Evolutionary conservation across 2,113 vertebrate genomes (phyloP), one percentile per base, ranked within the genome.

Genomic region (Leuciscus idus): DNA sequence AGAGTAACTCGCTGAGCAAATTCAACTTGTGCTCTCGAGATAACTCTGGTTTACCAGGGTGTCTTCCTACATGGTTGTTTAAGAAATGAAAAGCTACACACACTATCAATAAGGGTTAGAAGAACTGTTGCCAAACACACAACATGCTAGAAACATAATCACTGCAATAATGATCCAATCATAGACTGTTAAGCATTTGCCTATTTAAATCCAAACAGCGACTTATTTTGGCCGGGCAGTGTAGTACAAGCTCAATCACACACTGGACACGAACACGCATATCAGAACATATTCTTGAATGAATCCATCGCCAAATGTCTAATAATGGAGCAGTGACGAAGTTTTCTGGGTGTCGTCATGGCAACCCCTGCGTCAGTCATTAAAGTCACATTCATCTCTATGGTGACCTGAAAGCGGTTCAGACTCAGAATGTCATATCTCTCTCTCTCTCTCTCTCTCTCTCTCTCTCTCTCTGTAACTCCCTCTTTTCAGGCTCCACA

Each of bases 401-500:
- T 26, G 33, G 55, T 26, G 36, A 79, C 55, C 33, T 9, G 77
- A 79, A 39, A 39, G 33, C 11, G 6, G 33, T 30, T 57, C 21
- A 17, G 21, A 26, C 36, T 46, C 23, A 19, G 39, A 50, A 23
- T 36, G 1, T 66, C 61, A 30, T 75, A 15, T 78, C 43, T 43
- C 8, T 43, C 43, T 43, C 43, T 43, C 43, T 9, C 43, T 43
- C 43, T 43, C 43, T 43, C 6, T 76, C 36, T 86, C 2, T 75
- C 30, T 75, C 23, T 78, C 9, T 75, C 36, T 86, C 2, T 74
- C 26, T 88, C 28, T 85, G n/a, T n/a, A 10, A 36, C 62, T 87
- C 1, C 46, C 23, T 89, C 11, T 88, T 87, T 88, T 87, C 6
- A 99, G 98, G 98, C 98, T 85, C 98, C 98, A 46, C 98, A 98